phyloP scores from a whole-genome alignment of 2,888 invertebrate species.

The Gymnoscelis rufifasciata region DNA sequence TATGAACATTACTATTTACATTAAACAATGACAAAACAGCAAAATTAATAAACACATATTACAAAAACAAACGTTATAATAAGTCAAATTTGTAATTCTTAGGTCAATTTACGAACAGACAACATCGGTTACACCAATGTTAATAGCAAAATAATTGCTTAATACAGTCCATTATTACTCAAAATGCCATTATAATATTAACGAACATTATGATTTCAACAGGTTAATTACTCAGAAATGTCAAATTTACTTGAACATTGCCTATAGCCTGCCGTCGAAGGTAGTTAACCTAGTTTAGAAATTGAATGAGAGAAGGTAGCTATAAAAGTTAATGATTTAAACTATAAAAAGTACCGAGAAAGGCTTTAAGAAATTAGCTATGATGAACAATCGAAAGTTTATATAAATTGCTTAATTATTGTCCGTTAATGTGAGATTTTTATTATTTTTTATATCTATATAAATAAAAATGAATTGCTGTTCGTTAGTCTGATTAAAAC shows the following conservation, averaged over 20 bases:
- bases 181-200: conserved; percentile 9
- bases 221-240: conserved; percentile 23
- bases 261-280: conserved; percentile 13
- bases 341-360: neutral
- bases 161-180: conserved; percentile 14
- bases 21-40: too few relatives aligned
- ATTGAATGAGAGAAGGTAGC: conserved; percentile 8
- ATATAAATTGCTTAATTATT: conserved; percentile 1
- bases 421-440: neutral
- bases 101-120: conserved; percentile 1
- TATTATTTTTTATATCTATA: too few relatives aligned
- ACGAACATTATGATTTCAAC: conserved; percentile 6
- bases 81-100: neutral
- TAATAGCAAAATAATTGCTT: conserved; percentile 10
- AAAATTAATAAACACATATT: too few relatives aligned
- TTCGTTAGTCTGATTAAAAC: too few relatives aligned
- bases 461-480: too few relatives aligned
- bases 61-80: too few relatives aligned
- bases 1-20: too few relatives aligned
- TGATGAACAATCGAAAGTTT: conserved; percentile 1
- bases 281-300: conserved; percentile 23
- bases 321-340: conserved; percentile 13
- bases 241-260: conserved; percentile 16
- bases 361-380: neutral
- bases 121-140: neutral